Evolutionary conservation across 2,797 vertebrate species (phyloP).

Genomic region (Masticophis lateralis): DNA sequence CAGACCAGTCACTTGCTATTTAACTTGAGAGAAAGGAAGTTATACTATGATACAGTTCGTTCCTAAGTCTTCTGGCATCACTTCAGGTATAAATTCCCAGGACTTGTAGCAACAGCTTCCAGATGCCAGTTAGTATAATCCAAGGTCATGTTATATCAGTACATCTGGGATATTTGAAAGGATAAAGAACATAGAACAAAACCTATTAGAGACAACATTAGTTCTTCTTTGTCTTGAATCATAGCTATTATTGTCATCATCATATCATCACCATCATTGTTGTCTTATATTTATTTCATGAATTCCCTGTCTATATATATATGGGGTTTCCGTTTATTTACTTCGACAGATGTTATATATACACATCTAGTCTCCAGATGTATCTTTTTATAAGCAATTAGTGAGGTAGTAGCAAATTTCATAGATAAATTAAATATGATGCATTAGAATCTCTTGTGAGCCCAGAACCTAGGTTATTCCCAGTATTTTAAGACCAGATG

Average conservation of each 20-base stretch:
- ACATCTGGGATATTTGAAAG: neutral
- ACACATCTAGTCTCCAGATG: neutral
- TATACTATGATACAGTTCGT: slow-evolving; percentile 23
- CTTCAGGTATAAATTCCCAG: neutral
- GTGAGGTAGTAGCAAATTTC: neutral
- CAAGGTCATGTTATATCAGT: neutral
- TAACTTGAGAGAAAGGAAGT: slow-evolving; percentile 49
- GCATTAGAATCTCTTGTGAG: neutral
- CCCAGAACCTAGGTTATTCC: neutral
- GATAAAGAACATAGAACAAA: neutral
- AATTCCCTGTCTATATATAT: neutral
- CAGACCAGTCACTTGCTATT: slow-evolving; percentile 48
- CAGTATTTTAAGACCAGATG: neutral
- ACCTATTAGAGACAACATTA: neutral
- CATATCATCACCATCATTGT: neutral
- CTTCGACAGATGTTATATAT: neutral
- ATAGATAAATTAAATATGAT: neutral
- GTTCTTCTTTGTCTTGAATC: neutral
- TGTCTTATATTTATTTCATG: neutral
- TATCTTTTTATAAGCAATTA: neutral
- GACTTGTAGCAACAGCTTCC: neutral
- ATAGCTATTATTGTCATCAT: neutral
- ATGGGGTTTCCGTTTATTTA: neutral
- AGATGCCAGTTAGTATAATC: neutral
- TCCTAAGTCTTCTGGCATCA: neutral